Evolutionary conservation across 2,888 invertebrate genomes (phyloP).

Genomic region (Agriotes lineatus): DNA sequence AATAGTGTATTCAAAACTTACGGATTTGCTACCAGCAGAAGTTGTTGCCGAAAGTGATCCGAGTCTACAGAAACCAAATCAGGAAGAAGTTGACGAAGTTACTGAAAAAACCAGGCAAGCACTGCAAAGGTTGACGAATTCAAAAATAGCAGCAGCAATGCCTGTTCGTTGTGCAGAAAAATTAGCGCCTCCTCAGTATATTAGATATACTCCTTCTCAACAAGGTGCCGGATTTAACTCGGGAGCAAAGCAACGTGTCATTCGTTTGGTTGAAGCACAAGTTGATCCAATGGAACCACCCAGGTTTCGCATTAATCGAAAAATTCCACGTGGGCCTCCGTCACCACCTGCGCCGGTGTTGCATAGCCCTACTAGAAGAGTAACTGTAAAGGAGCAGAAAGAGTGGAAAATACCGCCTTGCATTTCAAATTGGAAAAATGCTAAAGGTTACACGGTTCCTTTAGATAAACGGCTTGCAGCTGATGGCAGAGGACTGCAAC

Average conservation of each 20-base stretch:
- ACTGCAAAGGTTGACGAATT: slow-evolving; percentile 88
- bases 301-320: slow-evolving; percentile 97
- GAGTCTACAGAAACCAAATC: slow-evolving; percentile 88
- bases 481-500: slow-evolving; percentile 96
- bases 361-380: slow-evolving; percentile 97
- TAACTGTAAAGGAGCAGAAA: slow-evolving; percentile 98
- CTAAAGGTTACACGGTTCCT: slow-evolving; percentile 97
- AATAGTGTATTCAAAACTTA: slow-evolving; percentile 94
- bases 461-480: slow-evolving; percentile 98
- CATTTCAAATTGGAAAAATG: slow-evolving; percentile 99
- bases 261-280: slow-evolving; percentile 94
- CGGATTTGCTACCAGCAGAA: slow-evolving; percentile 92
- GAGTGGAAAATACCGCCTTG: slow-evolving; percentile 99
- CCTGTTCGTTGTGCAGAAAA: slow-evolving; percentile 97
- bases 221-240: slow-evolving; percentile 96
- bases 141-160: slow-evolving; percentile 95
- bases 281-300: slow-evolving; percentile 99
- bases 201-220: slow-evolving; percentile 97
- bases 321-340: slow-evolving; percentile 98
- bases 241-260: slow-evolving; percentile 97
- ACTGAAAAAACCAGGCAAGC: slow-evolving; percentile 92
- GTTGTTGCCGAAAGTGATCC: slow-evolving; percentile 92
- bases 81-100: slow-evolving; percentile 87
- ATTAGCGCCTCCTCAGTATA: slow-evolving; percentile 94
- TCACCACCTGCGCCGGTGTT: slow-evolving; percentile 99